Conservation (phyloP, 2,797 vertebrate species). For the Euthynnus affinis region DNA sequence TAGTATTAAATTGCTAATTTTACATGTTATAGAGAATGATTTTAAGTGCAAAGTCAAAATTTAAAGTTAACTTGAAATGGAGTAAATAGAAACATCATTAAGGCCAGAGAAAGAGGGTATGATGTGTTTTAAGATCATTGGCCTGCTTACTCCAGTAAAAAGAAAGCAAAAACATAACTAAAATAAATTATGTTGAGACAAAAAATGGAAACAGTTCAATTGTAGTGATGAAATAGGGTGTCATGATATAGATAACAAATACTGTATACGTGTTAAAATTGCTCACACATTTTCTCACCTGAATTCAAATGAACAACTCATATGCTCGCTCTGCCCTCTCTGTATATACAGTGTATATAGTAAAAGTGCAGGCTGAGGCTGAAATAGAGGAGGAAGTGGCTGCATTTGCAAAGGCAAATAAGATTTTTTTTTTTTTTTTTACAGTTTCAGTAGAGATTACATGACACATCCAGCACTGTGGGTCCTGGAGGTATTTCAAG, state of each 20-base stretch:
- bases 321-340: slow-evolving; percentile 1
- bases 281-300: slow-evolving; percentile 6
- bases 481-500: slow-evolving; percentile 29
- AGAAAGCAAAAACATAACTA: no score
- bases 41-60: background rate
- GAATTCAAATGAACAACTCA: background rate
- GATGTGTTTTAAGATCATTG: background rate
- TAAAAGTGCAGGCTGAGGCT: slow-evolving; percentile 1
- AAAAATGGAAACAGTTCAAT: background rate
- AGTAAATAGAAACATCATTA: background rate
- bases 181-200: background rate
- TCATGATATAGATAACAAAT: background rate
- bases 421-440: slow-evolving; percentile 3
- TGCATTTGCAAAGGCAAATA: slow-evolving; percentile 31
- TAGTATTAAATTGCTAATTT: background rate
- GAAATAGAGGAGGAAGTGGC: slow-evolving; percentile 3
- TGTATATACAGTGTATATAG: background rate
- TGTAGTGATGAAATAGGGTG: slow-evolving; percentile 20
- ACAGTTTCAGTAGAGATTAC: slow-evolving; percentile 18
- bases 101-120: background rate
- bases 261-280: background rate
- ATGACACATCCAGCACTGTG: slow-evolving; percentile 3
- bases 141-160: background rate
- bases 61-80: background rate
- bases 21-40: background rate